Percentiles rank a stretch among this genome's conserved stretches.
These are phyloP conservation scores for Sialia sialis DNA, from an alignment of 2,113 vertebrate genomes.

Conservation along the genomic window DNA sequence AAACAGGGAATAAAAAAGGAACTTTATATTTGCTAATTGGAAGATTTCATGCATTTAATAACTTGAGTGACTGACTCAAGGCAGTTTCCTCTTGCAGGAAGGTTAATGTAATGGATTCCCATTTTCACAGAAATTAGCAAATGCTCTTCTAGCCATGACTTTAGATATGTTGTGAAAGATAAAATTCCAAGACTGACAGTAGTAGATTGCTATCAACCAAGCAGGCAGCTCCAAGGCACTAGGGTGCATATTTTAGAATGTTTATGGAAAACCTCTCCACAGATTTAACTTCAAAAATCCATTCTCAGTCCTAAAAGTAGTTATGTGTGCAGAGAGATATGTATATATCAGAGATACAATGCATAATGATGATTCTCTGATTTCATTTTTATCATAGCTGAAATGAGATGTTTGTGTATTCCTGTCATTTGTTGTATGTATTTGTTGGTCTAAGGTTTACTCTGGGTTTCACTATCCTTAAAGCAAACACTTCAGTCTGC, in stretches of 20 bases:
- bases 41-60: not conserved
- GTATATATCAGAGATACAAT: not conserved
- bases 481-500: not conserved
- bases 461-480: slow-evolving; percentile 18
- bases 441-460: slow-evolving; percentile 28
- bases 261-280: not conserved
- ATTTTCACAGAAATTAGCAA: not conserved
- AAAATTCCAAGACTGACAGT: not conserved
- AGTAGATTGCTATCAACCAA: not conserved
- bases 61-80: not conserved
- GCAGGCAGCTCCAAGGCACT: not conserved
- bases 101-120: not conserved
- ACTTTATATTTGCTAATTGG: not conserved
- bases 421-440: not conserved
- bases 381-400: not conserved
- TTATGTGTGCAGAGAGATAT: not conserved
- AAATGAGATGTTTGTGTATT: slow-evolving; percentile 25
- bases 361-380: not conserved
- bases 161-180: not conserved
- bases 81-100: not conserved
- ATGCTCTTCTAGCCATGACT: not conserved
- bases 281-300: not conserved
- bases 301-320: not conserved
- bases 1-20: not conserved
- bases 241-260: not conserved